Conservation (phyloP, 1,140 invertebrate species). For the Zaprionus capensis region DNA sequence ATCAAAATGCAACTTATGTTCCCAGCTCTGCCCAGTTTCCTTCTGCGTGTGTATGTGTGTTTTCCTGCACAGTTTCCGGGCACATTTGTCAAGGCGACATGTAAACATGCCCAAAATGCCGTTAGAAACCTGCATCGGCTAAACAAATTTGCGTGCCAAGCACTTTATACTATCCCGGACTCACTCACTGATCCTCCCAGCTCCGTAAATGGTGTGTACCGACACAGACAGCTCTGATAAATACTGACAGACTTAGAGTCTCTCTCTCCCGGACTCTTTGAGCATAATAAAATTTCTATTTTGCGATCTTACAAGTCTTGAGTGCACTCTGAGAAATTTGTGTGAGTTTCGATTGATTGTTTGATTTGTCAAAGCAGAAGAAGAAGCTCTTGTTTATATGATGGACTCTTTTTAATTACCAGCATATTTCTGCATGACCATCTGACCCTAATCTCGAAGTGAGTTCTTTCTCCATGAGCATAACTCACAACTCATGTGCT, state of each 20-base stretch:
- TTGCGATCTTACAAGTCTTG: background rate
- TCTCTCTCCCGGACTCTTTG: background rate
- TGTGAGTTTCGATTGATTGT: background rate
- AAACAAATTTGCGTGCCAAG: slow-evolving; percentile 53
- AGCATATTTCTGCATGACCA: background rate
- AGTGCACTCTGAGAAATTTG: background rate
- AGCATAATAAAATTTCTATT: slow-evolving; percentile 6
- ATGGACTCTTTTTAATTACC: background rate
- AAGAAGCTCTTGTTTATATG: background rate
- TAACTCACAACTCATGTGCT: background rate
- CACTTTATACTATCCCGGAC: slow-evolving; percentile 31
- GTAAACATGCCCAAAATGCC: slow-evolving; percentile 66
- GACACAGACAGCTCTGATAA: slow-evolving; percentile 76
- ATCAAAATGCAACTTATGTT: slow-evolving; percentile 60
- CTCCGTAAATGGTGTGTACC: slow-evolving; percentile 57
- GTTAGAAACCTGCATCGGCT: slow-evolving; percentile 59
- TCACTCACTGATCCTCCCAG: slow-evolving; percentile 13
- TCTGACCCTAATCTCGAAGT: background rate
- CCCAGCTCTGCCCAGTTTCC: slow-evolving; percentile 49
- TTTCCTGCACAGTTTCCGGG: slow-evolving; percentile 64
- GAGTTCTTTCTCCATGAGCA: background rate
- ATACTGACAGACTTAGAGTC: slow-evolving; percentile 41
- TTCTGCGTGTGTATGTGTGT: slow-evolving; percentile 35
- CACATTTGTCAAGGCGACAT: slow-evolving; percentile 76
- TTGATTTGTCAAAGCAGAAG: too few relatives aligned